phyloP scores from a whole-genome alignment of 92 coral and sea anemone genomes.

The Phymanthus crucifer region DNA sequence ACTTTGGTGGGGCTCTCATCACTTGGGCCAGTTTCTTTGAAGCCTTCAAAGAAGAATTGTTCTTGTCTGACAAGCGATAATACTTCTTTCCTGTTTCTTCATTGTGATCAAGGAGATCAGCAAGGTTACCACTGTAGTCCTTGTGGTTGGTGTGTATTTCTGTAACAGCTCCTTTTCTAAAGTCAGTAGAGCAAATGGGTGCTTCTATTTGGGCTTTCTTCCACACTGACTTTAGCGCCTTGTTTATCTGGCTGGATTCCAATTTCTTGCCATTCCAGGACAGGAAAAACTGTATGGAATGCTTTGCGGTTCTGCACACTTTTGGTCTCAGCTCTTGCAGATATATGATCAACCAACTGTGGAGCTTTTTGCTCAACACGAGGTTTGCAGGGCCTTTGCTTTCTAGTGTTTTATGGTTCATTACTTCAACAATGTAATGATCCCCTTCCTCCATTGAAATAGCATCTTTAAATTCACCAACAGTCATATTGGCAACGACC shows the following conservation, averaged over 20 bases:
- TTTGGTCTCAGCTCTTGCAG: slow-evolving; percentile 34
- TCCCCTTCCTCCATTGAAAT: slow-evolving; percentile 24
- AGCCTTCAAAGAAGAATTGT: background rate
- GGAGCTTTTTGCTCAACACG: slow-evolving; percentile 33
- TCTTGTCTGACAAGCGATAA: background rate
- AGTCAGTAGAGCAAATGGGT: slow-evolving; percentile 33
- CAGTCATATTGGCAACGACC: slow-evolving; percentile 62
- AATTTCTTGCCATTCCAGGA: slow-evolving; percentile 54
- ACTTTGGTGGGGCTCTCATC: background rate
- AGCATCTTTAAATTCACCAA: slow-evolving; percentile 48
- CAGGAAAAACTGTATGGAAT: slow-evolving; percentile 25
- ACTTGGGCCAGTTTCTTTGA: background rate
- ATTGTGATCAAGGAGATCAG: slow-evolving; percentile 30
- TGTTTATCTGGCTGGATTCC: slow-evolving; percentile 42
- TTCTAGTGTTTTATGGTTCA: slow-evolving; percentile 55
- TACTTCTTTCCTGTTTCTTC: slow-evolving; percentile 1
- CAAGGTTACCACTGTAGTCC: slow-evolving; percentile 15
- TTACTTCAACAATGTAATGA: slow-evolving; percentile 33
- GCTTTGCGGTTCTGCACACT: background rate
- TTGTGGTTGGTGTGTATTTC: slow-evolving; percentile 2
- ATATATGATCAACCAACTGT: slow-evolving; percentile 54
- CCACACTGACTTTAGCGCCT: slow-evolving; percentile 48
- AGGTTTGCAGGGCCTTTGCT: slow-evolving; percentile 59
- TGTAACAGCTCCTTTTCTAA: slow-evolving; percentile 36
- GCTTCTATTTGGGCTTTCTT: slow-evolving; percentile 44